A percentile compares a stretch with the other conserved stretches of the same genome.
phyloP scores from a whole-genome alignment of 2,888 invertebrate genomes.

The Diarsia dahlii region DNA sequence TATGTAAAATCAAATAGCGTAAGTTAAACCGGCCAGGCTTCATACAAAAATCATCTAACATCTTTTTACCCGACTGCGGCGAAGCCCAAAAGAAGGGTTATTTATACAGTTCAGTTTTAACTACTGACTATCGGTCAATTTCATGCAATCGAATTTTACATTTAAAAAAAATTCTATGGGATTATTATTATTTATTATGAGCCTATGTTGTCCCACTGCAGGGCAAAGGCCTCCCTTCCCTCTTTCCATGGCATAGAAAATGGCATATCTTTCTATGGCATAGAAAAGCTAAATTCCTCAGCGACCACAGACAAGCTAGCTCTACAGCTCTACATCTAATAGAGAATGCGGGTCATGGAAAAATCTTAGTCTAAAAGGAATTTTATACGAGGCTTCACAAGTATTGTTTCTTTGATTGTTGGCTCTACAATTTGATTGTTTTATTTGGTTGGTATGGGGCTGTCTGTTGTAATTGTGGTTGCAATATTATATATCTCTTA shows the following conservation, averaged over 20 bases:
- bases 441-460: neutral
- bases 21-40: too few relatives aligned
- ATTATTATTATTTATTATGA: too few relatives aligned
- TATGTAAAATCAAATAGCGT: too few relatives aligned
- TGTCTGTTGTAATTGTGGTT: too few relatives aligned
- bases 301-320: constrained; percentile 25
- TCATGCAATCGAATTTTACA: neutral
- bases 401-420: constrained; percentile 19
- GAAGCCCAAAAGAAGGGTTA: too few relatives aligned
- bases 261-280: constrained; percentile 5
- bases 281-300: constrained; percentile 11
- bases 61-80: too few relatives aligned
- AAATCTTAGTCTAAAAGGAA: constrained; percentile 30
- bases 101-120: neutral
- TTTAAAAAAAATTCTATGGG: too few relatives aligned
- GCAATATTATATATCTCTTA: neutral
- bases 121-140: neutral
- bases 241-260: too few relatives aligned
- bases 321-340: constrained; percentile 44
- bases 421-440: neutral
- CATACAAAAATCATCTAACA: too few relatives aligned
- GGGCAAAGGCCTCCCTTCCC: too few relatives aligned
- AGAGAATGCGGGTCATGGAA: constrained; percentile 64
- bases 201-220: too few relatives aligned
- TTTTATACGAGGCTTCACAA: constrained; percentile 19